Conservation (phyloP, 2,113 vertebrate genomes). For the Reinhardtius hippoglossoides region DNA sequence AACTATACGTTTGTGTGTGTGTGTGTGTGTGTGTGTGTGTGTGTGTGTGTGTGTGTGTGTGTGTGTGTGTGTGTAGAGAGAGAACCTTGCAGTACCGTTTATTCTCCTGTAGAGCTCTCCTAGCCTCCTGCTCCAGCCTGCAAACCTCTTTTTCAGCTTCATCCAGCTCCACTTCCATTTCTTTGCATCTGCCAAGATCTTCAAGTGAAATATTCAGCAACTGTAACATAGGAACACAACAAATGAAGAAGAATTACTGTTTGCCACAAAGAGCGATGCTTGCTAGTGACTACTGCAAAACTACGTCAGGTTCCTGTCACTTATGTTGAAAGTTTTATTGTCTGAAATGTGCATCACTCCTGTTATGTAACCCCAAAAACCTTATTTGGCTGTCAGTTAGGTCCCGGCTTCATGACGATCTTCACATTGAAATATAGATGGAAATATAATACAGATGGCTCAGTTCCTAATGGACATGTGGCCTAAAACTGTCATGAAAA, state of each 20-base stretch:
- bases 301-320: too few relatives aligned
- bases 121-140: conserved; percentile 52
- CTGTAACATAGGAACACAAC: conserved; percentile 33
- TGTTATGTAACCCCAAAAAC: too few relatives aligned
- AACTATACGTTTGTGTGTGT: background rate
- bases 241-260: background rate
- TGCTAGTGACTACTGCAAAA: too few relatives aligned
- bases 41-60: background rate
- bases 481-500: background rate
- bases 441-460: too few relatives aligned
- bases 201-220: conserved; percentile 1
- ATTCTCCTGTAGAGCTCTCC: conserved; percentile 67
- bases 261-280: too few relatives aligned
- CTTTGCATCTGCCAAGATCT: conserved; percentile 11
- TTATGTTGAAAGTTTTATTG: too few relatives aligned
- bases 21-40: background rate
- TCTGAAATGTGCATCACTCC: too few relatives aligned
- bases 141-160: conserved; percentile 56
- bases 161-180: conserved; percentile 50
- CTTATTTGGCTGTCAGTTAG: too few relatives aligned
- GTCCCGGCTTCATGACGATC: background rate
- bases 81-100: conserved; percentile 60
- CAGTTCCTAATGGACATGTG: too few relatives aligned
- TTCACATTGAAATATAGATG: background rate
- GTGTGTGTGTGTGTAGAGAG: background rate